Evolutionary conservation across 2,113 vertebrate species (phyloP).

Genomic region (Passer domesticus): DNA sequence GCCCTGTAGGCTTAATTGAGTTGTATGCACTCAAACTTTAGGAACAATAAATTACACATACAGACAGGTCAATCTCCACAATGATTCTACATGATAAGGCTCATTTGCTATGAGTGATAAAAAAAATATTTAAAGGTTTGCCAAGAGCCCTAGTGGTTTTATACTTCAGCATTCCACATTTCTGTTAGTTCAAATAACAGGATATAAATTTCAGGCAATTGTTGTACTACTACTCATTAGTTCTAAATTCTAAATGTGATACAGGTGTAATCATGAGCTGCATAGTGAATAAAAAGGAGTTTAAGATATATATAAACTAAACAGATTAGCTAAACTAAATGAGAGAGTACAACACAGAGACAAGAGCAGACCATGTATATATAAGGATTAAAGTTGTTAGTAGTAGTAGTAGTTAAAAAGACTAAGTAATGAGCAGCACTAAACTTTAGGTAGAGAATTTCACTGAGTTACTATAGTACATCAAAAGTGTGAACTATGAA

Average conservation of each 20-base stretch:
- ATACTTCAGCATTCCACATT: neutral
- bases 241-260: neutral
- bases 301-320: neutral
- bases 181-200: neutral
- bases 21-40: neutral
- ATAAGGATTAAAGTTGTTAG: neutral
- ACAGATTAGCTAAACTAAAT: neutral
- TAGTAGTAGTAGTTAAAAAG: neutral
- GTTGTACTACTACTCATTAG: neutral
- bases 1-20: neutral
- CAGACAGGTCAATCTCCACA: neutral
- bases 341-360: neutral
- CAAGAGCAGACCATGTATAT: neutral
- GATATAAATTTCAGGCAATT: neutral
- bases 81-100: neutral
- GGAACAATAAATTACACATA: neutral
- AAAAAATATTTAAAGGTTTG: neutral
- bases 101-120: neutral
- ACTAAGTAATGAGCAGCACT: neutral
- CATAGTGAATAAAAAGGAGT: neutral
- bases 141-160: neutral
- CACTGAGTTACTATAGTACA: neutral
- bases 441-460: neutral
- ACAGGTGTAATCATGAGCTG: rapidly evolving
- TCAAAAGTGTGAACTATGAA: neutral